Evolutionary conservation across 1,140 invertebrate species (phyloP), one percentile per base, ranked within the genome.

Genomic region (Kradibia gibbosae): DNA sequence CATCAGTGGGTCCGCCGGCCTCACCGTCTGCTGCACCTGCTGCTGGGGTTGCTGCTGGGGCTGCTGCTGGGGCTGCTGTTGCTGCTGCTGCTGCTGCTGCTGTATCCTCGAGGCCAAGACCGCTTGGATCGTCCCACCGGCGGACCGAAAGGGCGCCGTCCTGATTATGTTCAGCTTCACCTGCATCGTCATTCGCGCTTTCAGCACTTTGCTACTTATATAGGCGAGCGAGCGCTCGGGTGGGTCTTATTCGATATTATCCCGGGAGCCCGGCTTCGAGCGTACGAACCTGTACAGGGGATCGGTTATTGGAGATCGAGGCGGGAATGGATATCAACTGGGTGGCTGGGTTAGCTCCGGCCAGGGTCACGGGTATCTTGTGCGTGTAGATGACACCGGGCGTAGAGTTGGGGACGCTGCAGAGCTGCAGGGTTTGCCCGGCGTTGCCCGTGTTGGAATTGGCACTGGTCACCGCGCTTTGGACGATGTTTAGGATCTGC

Each of bases 361-460:
- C 87, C 85, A 91, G 87, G 39, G 90, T 90, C 0, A 90, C 90
- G 1, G 89, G 89, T 36, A 91, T 88, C 72, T 91, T 91, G 86
- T 91, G 90, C 86, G 91, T 89, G 77, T 91, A 91, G 50, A 91
- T 91, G 3, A 91, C 90, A 11, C 89, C 86, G 1, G 89, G 84
- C 20, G 90, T 71, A 3, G 89, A 88, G 45, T 89, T 91, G 22
- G 88, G 86, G 89, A 89, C 76, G 88, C 57, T 80, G 45, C 79
- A 80, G 0, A 91, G 86, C 65, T 91, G 91, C 11, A 91, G 62
- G 10, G 90, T 88, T 39, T 90, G 90, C 67, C 87, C 80, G 2
- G 85, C 83, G 20, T 81, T 83, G 0, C 60, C 34, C 0, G 81
- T 42, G n/a, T 76, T 87, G 1, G 84, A 73, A 31, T 84, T 90